phyloP scores from a whole-genome alignment of 2,113 vertebrate genomes.

The Ardeotis arabs region DNA sequence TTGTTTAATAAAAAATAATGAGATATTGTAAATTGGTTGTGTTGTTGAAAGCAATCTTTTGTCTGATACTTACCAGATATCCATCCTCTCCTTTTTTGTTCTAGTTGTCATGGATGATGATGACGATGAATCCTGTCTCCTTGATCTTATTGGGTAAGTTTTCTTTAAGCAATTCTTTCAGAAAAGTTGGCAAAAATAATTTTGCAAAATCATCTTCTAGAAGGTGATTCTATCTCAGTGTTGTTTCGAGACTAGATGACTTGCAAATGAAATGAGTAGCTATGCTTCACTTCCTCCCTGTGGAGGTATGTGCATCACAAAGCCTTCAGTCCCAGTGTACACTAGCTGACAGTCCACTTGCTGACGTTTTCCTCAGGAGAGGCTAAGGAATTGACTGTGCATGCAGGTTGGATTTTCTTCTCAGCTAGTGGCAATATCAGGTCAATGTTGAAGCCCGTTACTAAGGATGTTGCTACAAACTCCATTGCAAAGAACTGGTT shows the following conservation, averaged over 20 bases:
- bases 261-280: background rate
- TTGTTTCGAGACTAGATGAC: background rate
- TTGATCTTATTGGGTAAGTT: constrained; percentile 99
- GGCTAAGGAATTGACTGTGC: background rate
- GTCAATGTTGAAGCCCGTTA: background rate
- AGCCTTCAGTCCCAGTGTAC: rapidly evolving
- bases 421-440: background rate
- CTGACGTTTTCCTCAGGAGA: background rate
- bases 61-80: background rate
- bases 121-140: constrained; percentile 95
- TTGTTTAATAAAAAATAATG: background rate
- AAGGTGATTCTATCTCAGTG: background rate
- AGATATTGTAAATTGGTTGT: background rate
- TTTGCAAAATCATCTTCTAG: background rate
- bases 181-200: background rate
- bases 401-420: background rate
- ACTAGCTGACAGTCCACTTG: background rate
- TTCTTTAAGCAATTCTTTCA: background rate
- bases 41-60: background rate
- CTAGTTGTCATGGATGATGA: constrained; percentile 99
- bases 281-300: background rate
- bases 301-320: background rate
- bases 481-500: background rate
- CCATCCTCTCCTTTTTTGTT: constrained; percentile 41
- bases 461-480: background rate